Evolutionary conservation across 2,113 vertebrate species (phyloP), one percentile per base, ranked within the genome.

Genomic region (Phainopepla nitens): DNA sequence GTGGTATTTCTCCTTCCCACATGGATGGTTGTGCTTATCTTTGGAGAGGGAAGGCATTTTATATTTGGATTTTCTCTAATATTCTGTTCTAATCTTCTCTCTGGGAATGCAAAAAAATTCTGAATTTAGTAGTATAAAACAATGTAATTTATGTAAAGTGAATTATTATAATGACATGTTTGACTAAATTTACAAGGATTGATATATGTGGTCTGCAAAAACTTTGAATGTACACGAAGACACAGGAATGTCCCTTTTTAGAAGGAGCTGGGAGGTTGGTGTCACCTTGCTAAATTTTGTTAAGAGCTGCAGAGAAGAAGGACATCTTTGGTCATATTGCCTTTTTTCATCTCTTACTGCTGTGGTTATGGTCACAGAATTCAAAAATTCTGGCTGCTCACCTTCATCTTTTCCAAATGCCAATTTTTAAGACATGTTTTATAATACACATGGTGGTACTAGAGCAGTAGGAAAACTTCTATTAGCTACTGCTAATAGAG

Each of bases 331-430:
- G 97, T 95, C 79, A 97, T 97, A 22, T 98, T 98, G 97, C 98
- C 97, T 24, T 98, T 83, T 99, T 92, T 98, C 97, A 71, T 98
- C 98, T 62, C 97, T 98, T 91, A 98, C 98, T 39, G 77, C 97
- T 91, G 98, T 98, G 70, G 89, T 94, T 42, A 98, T 93, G 10
- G 93, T 97, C 73, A 98, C 96, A 39, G 97, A 98, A 91, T 98
- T 96, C 56, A 89, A 24, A 35, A 79, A 68, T 42, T 91, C 96
- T 36, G 97, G 90, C 51, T 76, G 96, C 75, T 97, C 96, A 45
- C 98, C 94, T 29, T 96, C 54, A 28, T 69, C 92, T 91, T 97
- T 98, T 93, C 97, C 95, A 80, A 97, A 98, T 94, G 98, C 92
- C 98, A 98, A 54, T 20, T 75, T 93, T 82, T 13, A 72, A 64